phyloP scores from a whole-genome alignment of 2,888 invertebrate genomes.

The Watsonalla cultraria region DNA sequence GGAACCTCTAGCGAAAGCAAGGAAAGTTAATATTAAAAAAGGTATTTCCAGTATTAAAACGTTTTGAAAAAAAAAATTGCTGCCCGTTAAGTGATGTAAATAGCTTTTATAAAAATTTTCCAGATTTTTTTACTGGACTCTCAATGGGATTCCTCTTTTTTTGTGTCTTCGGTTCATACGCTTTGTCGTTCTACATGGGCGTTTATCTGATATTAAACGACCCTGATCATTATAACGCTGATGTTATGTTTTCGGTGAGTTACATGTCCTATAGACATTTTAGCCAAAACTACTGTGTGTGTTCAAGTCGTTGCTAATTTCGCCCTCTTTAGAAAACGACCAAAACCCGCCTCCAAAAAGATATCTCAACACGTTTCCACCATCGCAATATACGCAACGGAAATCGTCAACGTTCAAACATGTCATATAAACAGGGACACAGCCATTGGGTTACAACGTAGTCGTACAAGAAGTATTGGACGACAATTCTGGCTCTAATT shows the following conservation, averaged over 20 bases:
- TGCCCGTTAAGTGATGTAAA: neutral
- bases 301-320: no score
- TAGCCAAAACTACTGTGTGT: no score
- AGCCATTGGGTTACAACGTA: no score
- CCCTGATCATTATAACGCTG: conserved; percentile 74
- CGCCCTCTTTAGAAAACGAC: no score
- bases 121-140: conserved; percentile 80
- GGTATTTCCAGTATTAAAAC: conserved; percentile 29
- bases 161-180: conserved; percentile 85
- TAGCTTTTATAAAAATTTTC: conserved; percentile 10
- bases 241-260: conserved; percentile 83
- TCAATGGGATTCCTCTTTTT: conserved; percentile 85
- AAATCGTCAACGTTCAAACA: no score
- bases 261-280: neutral
- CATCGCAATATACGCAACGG: no score
- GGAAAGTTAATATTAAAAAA: conserved; percentile 81
- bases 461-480: neutral
- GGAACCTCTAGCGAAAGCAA: conserved; percentile 77
- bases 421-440: no score
- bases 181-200: conserved; percentile 89
- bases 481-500: neutral
- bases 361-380: no score
- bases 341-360: no score
- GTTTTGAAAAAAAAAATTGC: neutral
- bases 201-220: conserved; percentile 81